A percentile compares a stretch with the other conserved stretches of the same genome.
These are phyloP conservation scores for Aplysina aerophoba DNA, from an alignment of 37 sponge, comb jelly and placozoan species.

Conservation along the genomic window DNA sequence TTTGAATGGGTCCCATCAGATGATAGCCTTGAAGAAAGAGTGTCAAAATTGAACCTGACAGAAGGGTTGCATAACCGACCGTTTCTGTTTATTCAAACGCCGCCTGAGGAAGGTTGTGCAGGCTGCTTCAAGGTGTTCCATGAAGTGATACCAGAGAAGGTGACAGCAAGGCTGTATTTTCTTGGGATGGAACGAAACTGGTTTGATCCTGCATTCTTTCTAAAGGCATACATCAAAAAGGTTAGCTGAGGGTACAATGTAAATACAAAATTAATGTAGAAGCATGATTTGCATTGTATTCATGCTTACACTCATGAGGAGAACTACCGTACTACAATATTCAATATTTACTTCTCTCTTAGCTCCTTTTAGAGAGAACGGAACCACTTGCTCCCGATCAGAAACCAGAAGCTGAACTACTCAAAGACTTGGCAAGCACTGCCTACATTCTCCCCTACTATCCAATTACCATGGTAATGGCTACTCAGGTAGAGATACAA, in stretches of 20 bases:
- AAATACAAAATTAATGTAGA: too few relatives aligned
- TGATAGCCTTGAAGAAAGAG: background rate
- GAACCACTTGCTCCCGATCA: background rate
- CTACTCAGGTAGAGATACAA: background rate
- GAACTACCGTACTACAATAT: background rate
- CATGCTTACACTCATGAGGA: too few relatives aligned
- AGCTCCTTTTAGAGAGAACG: background rate
- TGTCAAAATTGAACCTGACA: background rate
- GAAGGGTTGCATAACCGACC: background rate
- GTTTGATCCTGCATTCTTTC: constrained; percentile 17
- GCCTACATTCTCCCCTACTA: constrained; percentile 20
- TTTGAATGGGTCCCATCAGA: constrained; percentile 19
- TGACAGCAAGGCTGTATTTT: constrained; percentile 21
- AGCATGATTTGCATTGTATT: too few relatives aligned
- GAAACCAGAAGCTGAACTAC: background rate
- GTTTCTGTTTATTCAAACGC: background rate
- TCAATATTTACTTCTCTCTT: background rate
- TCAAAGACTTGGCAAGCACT: background rate
- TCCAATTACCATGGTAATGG: constrained; percentile 7
- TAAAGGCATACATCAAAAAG: constrained; percentile 3
- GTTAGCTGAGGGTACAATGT: too few relatives aligned
- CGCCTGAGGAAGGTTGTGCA: constrained; percentile 9
- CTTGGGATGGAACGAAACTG: constrained; percentile 8
- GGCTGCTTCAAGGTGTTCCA: background rate
- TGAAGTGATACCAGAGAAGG: constrained; percentile 11